Base-by-base conservation (phyloP, 2,888 invertebrate species). In the Erebia ligea region DNA sequence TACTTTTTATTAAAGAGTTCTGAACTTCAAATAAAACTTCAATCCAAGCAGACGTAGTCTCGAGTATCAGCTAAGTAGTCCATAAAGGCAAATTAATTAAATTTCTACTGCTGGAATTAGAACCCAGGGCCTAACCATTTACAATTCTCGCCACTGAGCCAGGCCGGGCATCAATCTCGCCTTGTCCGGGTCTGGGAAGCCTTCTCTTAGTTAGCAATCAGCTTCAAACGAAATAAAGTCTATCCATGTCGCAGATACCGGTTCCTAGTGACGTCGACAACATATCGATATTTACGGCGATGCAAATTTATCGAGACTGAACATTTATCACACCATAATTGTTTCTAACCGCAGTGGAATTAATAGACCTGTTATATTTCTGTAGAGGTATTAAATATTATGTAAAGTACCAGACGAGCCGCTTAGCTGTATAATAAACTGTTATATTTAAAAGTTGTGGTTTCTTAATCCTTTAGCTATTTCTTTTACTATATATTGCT, bases 311-410 rank as follows among this genome's bases (percentile, higher is more conserved):
- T 83, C 77, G 77, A 79, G 78, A 83, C 85, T 83, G 81, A 85
- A 85, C 85, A 86, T 86, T 85, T 80, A 83, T 84, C 78, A 80
- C 70, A 71, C 71, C 77, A 76, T 85, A 86, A 88, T 87, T 85
- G 84, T 86, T 85, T 83, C 75, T 79, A 78, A 77, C 76, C 79
- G 78, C 76, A 76, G 78, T 78, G 78, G 79, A 78, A 78, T 81
- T 79, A 76, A 80, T 77, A 57, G 56, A 66, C 56, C 62, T 62
- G 75, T 69, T 75, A 75, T 76, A 73, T 72, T 65, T 65, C n/a
- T 64, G 56, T 48, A n/a, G 40, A 68, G 54, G 66, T 63, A 65
- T 65, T 65, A 58, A 58, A 34, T 62, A n/a, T 21, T 62, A 21
- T 21, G 15, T 62, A 21, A 13, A 19, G 6, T n/a, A 17, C 13